Evolutionary conservation across 2,113 vertebrate genomes (phyloP), one percentile per base, ranked within the genome.

Genomic region (Catharus bicknelli): DNA sequence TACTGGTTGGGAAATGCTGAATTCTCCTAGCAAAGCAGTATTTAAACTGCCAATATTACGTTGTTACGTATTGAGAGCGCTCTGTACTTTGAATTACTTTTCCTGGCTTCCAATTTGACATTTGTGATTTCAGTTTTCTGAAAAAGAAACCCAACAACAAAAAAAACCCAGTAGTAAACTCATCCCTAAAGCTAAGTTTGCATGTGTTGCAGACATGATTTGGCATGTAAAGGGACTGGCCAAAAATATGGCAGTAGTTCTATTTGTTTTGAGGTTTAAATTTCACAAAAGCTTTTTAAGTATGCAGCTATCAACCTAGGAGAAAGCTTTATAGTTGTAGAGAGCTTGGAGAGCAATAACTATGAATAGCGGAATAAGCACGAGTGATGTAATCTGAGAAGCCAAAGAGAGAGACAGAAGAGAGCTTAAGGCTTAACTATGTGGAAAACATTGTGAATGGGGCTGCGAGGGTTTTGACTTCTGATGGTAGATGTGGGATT

Each of bases 221-320:
- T 94, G 89, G 42, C 83, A 72, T 77, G 50, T 90, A 62, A 94
- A 66, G 27, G 67, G 43, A 53, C 91, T 53, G 63, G 43, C 79
- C 85, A 85, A 74, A 94, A 96, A 74, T 78, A 64, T n/a, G 63
- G 53, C 57, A 77, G 64, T 68, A 64, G 32, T 77, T 90, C 25
- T 89, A 54, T 76, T 91, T 95, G 75, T 86, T 92, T 91, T 69
- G 93, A 86, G 67, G 90, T 76, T 95, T 95, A 64, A 48, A 77
- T 94, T 91, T 92, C 90, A 78, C 45, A 78, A 72, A 90, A 92
- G 61, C 79, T 95, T 86, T 92, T 90, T 5, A 83, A 91, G 58
- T 73, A 68, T 77, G 66, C 84, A 86, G 73, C 88, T 91, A 72
- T 95, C 77, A 68, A 13, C n/a, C 18, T 43, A 36, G 45, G 30